Evolutionary conservation across 2,797 vertebrate species (phyloP).

Genomic region (Sphenodon punctatus): DNA sequence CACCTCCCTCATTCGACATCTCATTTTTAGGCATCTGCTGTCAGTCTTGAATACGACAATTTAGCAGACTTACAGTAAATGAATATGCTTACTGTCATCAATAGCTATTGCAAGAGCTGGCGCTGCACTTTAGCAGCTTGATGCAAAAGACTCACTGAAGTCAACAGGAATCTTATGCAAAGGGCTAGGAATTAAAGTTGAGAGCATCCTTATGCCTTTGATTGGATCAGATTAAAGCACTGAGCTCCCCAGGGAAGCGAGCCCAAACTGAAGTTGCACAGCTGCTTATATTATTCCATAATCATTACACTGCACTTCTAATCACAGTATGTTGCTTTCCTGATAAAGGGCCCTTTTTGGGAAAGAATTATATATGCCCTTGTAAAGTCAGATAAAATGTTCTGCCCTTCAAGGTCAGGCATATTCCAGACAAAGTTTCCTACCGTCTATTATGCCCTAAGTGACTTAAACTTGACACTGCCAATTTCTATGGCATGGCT

Average conservation of each 20-base stretch:
- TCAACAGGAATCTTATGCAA: not conserved
- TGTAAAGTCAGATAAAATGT: not conserved
- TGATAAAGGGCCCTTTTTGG: not conserved
- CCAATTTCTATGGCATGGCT: not conserved
- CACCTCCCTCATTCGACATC: not conserved
- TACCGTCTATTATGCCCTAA: not conserved
- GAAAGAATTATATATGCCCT: not conserved
- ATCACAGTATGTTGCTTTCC: no score
- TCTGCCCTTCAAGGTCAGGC: not conserved
- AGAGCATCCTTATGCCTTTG: no score
- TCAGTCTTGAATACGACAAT: not conserved
- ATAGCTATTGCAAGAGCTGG: accelerated
- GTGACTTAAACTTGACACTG: not conserved
- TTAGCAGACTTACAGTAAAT: not conserved
- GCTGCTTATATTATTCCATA: accelerated
- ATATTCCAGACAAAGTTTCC: not conserved
- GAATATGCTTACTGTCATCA: not conserved
- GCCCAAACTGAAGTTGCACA: accelerated
- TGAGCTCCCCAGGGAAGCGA: no score
- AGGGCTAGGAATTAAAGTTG: no score
- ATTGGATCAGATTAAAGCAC: no score
- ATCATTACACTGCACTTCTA: no score
- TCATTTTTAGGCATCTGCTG: not conserved
- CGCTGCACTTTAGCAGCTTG: not conserved
- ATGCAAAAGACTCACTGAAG: accelerated